A percentile compares a stretch with the other conserved stretches of the same genome.
Evolutionary conservation across 2,888 invertebrate species (phyloP).

Genomic region (Drosophila nigricruria): DNA sequence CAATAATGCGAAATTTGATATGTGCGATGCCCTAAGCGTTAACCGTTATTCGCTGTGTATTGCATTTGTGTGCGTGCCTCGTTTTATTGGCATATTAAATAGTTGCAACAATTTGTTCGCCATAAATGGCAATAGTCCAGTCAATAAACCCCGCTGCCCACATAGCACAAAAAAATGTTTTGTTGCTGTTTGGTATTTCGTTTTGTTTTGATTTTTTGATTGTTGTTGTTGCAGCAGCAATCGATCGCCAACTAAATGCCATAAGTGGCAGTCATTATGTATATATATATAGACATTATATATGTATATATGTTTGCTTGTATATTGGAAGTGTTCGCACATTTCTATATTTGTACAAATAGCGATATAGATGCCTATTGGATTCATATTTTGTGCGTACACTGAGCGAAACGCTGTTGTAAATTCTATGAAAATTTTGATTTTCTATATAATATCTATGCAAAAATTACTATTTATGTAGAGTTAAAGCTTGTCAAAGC

Average conservation of each 20-base stretch:
- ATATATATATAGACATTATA: not conserved
- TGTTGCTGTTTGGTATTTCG: constrained; percentile 43
- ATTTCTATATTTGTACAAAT: constrained; percentile 45
- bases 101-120: constrained; percentile 67
- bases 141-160: constrained; percentile 71
- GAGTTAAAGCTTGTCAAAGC: not conserved
- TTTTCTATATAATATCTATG: not conserved
- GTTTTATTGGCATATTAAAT: constrained; percentile 38
- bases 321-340: constrained; percentile 41
- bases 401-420: constrained; percentile 21
- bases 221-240: constrained; percentile 42
- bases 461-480: not conserved
- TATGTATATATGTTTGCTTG: not conserved
- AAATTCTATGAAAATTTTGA: not conserved
- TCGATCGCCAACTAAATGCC: constrained; percentile 60
- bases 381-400: constrained; percentile 23
- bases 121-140: constrained; percentile 67
- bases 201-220: constrained; percentile 23
- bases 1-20: constrained; percentile 21
- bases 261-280: constrained; percentile 59
- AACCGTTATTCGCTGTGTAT: not conserved
- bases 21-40: not conserved
- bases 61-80: constrained; percentile 6
- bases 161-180: constrained; percentile 31
- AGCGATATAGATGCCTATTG: constrained; percentile 21